These are phyloP conservation scores for Rynchops niger DNA, from an alignment of 2,113 vertebrate genomes.

Conservation along the genomic window DNA sequence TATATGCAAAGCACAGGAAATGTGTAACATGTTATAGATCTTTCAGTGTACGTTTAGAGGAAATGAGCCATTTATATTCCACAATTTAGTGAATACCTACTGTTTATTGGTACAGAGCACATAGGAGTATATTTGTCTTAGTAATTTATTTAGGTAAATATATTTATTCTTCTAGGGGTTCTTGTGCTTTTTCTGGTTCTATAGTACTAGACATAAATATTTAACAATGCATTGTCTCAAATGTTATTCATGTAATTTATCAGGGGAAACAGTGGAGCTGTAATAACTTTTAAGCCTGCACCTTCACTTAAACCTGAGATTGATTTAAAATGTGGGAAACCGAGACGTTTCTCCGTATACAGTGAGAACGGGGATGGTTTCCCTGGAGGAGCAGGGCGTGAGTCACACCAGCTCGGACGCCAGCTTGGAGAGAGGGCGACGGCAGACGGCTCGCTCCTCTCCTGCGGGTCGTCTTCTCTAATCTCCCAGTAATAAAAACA, in stretches of 20 bases:
- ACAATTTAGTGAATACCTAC: conserved; percentile 89
- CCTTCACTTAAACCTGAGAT: conserved; percentile 82
- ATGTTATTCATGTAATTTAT: conserved; percentile 88
- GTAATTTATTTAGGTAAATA: conserved; percentile 91
- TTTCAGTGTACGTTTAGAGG: conserved; percentile 86
- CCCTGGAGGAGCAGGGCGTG: neutral
- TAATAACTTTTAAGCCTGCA: conserved; percentile 81
- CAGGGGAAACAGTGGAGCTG: conserved; percentile 78
- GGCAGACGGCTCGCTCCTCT: neutral
- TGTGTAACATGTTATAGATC: conserved; percentile 85
- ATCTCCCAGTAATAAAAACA: neutral
- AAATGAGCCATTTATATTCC: conserved; percentile 90
- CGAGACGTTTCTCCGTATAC: conserved; percentile 29
- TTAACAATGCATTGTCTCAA: conserved; percentile 87
- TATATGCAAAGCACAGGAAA: conserved; percentile 88
- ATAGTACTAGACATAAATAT: conserved; percentile 85
- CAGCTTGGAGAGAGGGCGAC: neutral
- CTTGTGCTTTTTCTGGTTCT: conserved; percentile 79
- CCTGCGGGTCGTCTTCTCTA: neutral
- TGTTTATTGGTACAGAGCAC: conserved; percentile 87
- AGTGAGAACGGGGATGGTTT: neutral
- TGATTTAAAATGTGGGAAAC: conserved; percentile 73
- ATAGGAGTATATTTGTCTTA: conserved; percentile 88
- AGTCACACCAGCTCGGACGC: neutral
- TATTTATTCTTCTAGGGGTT: conserved; percentile 86